Evolutionary conservation across 2,113 vertebrate species (phyloP).

Genomic region (Siniperca knerii): DNA sequence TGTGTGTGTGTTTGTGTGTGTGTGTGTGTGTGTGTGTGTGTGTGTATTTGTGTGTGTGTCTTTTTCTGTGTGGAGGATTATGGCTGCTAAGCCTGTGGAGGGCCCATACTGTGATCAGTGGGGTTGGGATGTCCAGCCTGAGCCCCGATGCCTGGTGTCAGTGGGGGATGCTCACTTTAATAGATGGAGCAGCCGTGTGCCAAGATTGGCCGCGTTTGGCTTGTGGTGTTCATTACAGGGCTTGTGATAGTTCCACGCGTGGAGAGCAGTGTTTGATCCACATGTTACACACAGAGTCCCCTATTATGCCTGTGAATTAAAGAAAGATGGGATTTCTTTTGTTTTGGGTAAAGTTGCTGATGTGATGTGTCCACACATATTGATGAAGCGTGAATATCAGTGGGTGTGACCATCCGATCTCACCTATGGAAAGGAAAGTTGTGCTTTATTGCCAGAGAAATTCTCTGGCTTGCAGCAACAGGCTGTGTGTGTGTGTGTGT

Average conservation of each 20-base stretch:
- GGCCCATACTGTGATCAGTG: slow-evolving; percentile 37
- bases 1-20: too few species aligned
- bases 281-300: slow-evolving; percentile 36
- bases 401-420: slow-evolving; percentile 11
- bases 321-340: slow-evolving; percentile 43
- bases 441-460: slow-evolving; percentile 31
- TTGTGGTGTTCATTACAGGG: slow-evolving; percentile 71
- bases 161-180: slow-evolving; percentile 57
- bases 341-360: slow-evolving; percentile 26
- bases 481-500: neutral
- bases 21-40: slow-evolving; percentile 12
- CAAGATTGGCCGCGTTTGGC: slow-evolving; percentile 63
- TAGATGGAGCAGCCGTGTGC: slow-evolving; percentile 56
- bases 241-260: slow-evolving; percentile 58
- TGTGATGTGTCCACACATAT: neutral
- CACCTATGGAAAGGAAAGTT: slow-evolving; percentile 28
- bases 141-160: slow-evolving; percentile 46
- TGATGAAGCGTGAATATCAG: slow-evolving; percentile 17
- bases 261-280: slow-evolving; percentile 62
- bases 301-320: slow-evolving; percentile 16
- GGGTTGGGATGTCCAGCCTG: slow-evolving; percentile 41
- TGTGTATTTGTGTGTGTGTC: neutral
- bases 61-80: slow-evolving; percentile 25
- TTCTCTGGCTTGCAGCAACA: slow-evolving; percentile 25
- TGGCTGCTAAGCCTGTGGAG: slow-evolving; percentile 15